A percentile compares a stretch with the other conserved stretches of the same genome.
Evolutionary conservation across 2,888 invertebrate genomes (phyloP).

Genomic region (Leptinotarsa peninsularis): DNA sequence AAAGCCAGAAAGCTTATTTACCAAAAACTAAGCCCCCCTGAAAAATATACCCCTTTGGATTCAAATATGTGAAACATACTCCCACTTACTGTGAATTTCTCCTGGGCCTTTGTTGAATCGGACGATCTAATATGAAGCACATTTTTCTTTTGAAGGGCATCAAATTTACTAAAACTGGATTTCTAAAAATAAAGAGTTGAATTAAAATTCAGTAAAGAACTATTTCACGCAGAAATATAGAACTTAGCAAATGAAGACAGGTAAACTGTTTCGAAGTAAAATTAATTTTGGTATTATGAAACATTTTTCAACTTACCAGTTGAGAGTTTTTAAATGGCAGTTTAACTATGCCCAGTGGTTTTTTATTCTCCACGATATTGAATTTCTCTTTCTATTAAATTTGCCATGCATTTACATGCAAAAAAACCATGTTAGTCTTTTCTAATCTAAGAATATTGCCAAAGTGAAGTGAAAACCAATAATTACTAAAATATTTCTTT

Average conservation of each 20-base stretch:
- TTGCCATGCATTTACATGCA: conserved; percentile 54
- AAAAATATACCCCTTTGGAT: no score
- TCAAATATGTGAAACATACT: no score
- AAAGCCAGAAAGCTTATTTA: no score
- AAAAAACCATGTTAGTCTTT: conserved; percentile 37
- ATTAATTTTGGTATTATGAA: neutral
- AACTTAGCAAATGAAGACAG: neutral
- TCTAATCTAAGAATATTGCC: conserved; percentile 25
- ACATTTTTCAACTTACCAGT: conserved; percentile 2
- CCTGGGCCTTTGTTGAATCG: conserved; percentile 76
- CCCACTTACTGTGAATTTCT: conserved; percentile 75
- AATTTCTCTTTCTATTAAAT: conserved; percentile 57
- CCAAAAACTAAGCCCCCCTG: no score
- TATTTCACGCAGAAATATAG: neutral
- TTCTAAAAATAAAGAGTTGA: conserved; percentile 70
- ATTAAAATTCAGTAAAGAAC: neutral
- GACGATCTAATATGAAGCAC: conserved; percentile 76
- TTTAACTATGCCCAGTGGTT: conserved; percentile 43
- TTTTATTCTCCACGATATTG: conserved; percentile 48
- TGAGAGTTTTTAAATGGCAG: conserved; percentile 43
- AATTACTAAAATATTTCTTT: neutral
- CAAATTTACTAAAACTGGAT: conserved; percentile 82
- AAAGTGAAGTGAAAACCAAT: conserved; percentile 26
- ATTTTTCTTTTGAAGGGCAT: conserved; percentile 77
- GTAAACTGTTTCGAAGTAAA: neutral